Percentiles rank a stretch among this genome's conserved stretches.
Conservation (phyloP, 2,113 vertebrate genomes). For the Cyanocitta stelleri region DNA sequence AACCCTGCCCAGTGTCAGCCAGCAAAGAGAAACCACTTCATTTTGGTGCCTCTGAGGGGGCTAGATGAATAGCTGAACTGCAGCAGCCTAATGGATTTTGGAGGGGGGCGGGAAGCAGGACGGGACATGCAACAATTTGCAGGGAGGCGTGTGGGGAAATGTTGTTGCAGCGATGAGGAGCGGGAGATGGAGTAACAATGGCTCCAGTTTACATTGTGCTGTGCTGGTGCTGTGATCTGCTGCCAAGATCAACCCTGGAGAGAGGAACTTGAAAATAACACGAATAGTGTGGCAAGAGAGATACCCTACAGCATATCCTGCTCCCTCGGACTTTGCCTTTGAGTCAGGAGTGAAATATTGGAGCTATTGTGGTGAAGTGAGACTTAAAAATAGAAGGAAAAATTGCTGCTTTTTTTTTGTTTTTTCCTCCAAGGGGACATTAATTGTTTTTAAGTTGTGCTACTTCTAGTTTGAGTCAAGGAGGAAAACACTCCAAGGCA, state of each 20-base stretch:
- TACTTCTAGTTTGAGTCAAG: conserved; percentile 7
- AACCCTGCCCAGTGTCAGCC: background rate
- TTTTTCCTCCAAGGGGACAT: background rate
- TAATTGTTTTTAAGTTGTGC: background rate
- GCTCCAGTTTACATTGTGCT: conserved; percentile 57
- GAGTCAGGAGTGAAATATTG: conserved; percentile 51
- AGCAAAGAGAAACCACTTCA: background rate
- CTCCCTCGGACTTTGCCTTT: conserved; percentile 32
- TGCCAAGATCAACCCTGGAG: conserved; percentile 67
- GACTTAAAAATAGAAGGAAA: conserved; percentile 46
- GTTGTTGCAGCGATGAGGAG: conserved; percentile 47
- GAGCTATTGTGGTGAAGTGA: conserved; percentile 33
- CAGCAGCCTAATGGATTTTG: conserved; percentile 10
- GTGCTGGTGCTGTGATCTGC: conserved; percentile 17
- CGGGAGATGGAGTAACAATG: conserved; percentile 61
- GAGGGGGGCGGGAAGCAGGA: background rate
- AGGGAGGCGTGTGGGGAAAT: conserved; percentile 35
- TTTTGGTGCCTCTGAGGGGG: background rate
- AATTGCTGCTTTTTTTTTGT: background rate
- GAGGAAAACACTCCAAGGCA: conserved; percentile 18
- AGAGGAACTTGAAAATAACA: conserved; percentile 67
- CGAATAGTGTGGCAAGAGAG: conserved; percentile 57
- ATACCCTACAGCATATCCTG: conserved; percentile 68
- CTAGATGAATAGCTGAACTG: background rate
- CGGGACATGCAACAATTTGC: background rate